Base-by-base conservation (phyloP, 2,888 invertebrate genomes). In the Pyrgus malvae region DNA sequence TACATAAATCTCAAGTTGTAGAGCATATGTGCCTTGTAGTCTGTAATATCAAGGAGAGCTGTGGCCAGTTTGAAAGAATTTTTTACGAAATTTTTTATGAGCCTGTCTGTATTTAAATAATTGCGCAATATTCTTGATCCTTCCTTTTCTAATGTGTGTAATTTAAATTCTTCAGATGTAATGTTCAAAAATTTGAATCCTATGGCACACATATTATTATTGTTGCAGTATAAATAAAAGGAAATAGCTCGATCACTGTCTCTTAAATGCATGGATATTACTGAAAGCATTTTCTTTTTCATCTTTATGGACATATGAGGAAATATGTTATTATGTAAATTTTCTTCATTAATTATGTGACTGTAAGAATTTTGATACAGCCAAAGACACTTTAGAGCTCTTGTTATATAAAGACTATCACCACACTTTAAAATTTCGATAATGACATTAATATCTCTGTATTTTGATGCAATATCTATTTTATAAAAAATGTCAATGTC, bases 251-350 rank as follows among this genome's bases (percentile, higher is more conserved):
- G 70, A 0, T 60, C 42, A 59, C 70, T 67, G 58, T 70, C 66
- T 53, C 58, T 70, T 1, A 84, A 12, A 40, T 76, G 35, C 2
- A 56, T 56, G 1, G 78, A 69, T 57, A 80, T 66, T 1, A 64
- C 59, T 16, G 66, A 62, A 4, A 86, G 58, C 16, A 78, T 57
- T 50, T 81, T 83, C 29, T 67, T 74, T 54, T 72, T 80, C 76
- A 82, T 80, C 69, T 79, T 81, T 1, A 60, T 48, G 1, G 86
- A 81, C 80, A 85, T 83, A 0, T 57, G 64, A 3, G 85, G 79
- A 56, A 85, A 80, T 16, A 85, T 60, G 38, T 80, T 65, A 0
- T 66, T 45, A 12, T 80, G 70, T 2, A 86, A 69, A 58, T 78
- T 71, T 25, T 74, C 65, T 1, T 70, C 63, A 56, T 80, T 78